Conservation (phyloP, 2,888 invertebrate genomes). For the Diadromus collaris region DNA sequence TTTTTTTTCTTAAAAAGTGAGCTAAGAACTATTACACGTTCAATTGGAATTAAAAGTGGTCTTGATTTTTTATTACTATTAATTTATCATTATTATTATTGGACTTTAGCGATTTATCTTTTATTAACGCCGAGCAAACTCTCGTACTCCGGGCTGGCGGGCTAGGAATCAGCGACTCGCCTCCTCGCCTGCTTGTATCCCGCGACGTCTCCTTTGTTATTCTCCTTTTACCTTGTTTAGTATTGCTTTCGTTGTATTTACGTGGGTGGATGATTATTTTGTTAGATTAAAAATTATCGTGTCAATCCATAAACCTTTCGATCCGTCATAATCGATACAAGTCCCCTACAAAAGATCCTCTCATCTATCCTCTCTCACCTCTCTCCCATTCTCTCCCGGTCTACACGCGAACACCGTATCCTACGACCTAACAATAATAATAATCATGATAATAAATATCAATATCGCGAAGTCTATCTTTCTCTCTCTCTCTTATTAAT, state of each 20-base stretch:
- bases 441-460: conserved; percentile 37
- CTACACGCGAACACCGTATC: conserved; percentile 8
- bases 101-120: conserved; percentile 50
- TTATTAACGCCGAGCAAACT: conserved; percentile 30
- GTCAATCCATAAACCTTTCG: conserved; percentile 12
- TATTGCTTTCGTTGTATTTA: conserved; percentile 80
- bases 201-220: background rate
- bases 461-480: conserved; percentile 52
- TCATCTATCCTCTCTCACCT: conserved; percentile 18
- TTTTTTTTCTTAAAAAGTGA: conserved; percentile 49
- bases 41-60: conserved; percentile 51
- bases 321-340: conserved; percentile 30
- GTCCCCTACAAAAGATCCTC: too few species aligned
- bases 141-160: conserved; percentile 19
- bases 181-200: conserved; percentile 18
- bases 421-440: conserved; percentile 39
- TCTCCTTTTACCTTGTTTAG: conserved; percentile 75
- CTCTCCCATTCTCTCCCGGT: background rate
- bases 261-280: conserved; percentile 74
- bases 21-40: conserved; percentile 48
- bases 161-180: background rate
- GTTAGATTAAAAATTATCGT: conserved; percentile 42
- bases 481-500: conserved; percentile 45
- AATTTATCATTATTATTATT: conserved; percentile 48
- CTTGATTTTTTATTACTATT: conserved; percentile 45